Base-by-base conservation (phyloP, 64 coral and sea anemone species). In the Montipora sp. region DNA sequence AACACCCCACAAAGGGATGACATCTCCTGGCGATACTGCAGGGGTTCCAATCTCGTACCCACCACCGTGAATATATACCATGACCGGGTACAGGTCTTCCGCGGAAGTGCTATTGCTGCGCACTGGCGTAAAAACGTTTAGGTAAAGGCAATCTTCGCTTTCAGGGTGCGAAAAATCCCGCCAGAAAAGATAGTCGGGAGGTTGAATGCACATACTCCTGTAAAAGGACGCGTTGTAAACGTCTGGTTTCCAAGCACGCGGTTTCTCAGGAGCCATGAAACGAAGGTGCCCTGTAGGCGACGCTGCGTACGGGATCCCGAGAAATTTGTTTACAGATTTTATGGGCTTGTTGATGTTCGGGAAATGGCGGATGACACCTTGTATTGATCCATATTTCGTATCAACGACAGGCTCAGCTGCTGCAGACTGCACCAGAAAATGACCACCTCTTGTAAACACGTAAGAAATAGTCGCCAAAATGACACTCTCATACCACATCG, bases 11-110 rank as follows among this genome's bases (percentile, higher is more conserved):
- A 91, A 47, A n/a, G 89, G 84, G 51, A 95, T 51, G 4, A 80
- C 84, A 70, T 92, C 77, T 50, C 94, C 94, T 23, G 84, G 81
- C 77, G 75, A 92, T 47, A 92, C 27, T 1, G 92, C 80, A 12
- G 89, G 89, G 50, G 94, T 88, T 19, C 94, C 90, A 11, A 83
- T 83, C 43, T 88, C 84, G 65, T 92, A 95, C 1, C 89, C 94
- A 19, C 94, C 94, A 10, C 94, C 94, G 48, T 95, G 94, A 79
- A 95, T 95, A 51, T 95, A 95, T 6, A 94, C 93, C 93, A 94
- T 94, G 10, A 94, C 93, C 5, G 93, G 87, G 74, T 85, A 94
- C 16, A 44, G 10, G 45, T 19, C 16, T 18, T 7, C 24, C 3
- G 59, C 47, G 19, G 15, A 20, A 0, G 36, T 50, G 18, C 75